Evolutionary conservation across 2,113 vertebrate species (phyloP), one percentile per base, ranked within the genome.

Genomic region (Rhinichthys klamathensis): DNA sequence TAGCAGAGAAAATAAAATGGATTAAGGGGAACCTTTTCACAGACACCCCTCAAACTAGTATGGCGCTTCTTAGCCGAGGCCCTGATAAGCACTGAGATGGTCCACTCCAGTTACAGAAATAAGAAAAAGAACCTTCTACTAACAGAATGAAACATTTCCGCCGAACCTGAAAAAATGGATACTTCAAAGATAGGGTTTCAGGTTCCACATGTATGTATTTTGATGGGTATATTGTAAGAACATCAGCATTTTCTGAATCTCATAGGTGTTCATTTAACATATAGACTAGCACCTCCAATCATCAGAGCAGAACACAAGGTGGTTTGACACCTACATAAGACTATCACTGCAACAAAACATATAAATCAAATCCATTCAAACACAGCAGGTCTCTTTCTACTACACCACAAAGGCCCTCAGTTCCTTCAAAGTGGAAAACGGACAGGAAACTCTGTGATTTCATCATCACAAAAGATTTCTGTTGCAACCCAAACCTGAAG

Each of bases 1-100:
- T 94, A 93, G 93, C 92, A 93, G 91, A 94, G 94, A 93, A 94
- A 94, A 94, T 94, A 93, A 94, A 93, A 94, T 90, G 91, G 93
- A 96, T 95, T 94, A 94, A 92, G 92, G 90, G 84, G 88, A 93
- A 90, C 93, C 92, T 93, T 94, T 95, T 94, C 92, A 94, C 94
- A 94, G 91, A 94, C 92, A 93, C 92, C 93, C 92, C 67, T 90
- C 91, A 92, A 94, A 94, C 91, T 92, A 93, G 91, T 77, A 92
- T 91, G 91, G 89, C 85, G 70, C 92, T 90, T 90, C 90, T 92
- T 91, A 89, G 83, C 67, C 73, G 6, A 61, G 44, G 38, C 80
- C 87, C 80, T 87, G 38, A 86, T 83, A 78, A 85, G 86, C 32
- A 60, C 60, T 0, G 23, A 86, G 78, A 80, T 73, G 21, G 58